These are phyloP conservation scores for Eucera pruinosa DNA, from an alignment of 2,888 invertebrate species.

Conservation along the genomic window DNA sequence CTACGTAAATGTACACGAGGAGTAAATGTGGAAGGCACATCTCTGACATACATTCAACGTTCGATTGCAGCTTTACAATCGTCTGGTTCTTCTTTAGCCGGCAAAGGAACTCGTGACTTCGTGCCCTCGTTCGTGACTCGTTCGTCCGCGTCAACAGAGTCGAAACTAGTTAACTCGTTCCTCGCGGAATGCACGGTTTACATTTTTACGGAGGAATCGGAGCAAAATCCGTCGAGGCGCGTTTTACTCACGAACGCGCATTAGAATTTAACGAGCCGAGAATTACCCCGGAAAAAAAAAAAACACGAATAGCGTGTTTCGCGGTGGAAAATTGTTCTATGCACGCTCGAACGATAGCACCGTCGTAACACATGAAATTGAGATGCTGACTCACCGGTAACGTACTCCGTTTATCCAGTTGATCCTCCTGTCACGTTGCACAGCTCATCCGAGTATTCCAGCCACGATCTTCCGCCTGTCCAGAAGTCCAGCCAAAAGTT, in stretches of 20 bases:
- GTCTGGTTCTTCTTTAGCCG: constrained; percentile 1
- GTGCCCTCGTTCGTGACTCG: constrained; percentile 34
- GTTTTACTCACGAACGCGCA: too few relatives aligned
- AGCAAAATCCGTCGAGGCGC: too few relatives aligned
- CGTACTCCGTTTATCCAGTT: constrained; percentile 6
- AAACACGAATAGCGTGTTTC: not conserved
- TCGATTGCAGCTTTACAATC: constrained; percentile 2
- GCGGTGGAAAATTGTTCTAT: not conserved
- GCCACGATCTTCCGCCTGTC: not conserved
- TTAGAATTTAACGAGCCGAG: not conserved
- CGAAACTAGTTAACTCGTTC: not conserved
- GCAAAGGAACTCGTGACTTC: constrained; percentile 17
- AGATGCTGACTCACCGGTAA: constrained; percentile 47
- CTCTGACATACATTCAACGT: constrained; percentile 19
- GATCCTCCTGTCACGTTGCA: constrained; percentile 26
- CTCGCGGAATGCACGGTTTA: not conserved
- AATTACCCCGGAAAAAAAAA: not conserved
- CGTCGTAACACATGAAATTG: constrained; percentile 1
- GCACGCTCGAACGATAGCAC: not conserved
- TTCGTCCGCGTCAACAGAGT: constrained; percentile 15
- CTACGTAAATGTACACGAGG: not conserved
- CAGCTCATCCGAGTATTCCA: not conserved
- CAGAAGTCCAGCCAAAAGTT: not conserved
- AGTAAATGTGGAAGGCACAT: too few relatives aligned
- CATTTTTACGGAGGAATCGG: not conserved